phyloP scores from a whole-genome alignment of 2,888 invertebrate species.

The Drosophila prostipennis region DNA sequence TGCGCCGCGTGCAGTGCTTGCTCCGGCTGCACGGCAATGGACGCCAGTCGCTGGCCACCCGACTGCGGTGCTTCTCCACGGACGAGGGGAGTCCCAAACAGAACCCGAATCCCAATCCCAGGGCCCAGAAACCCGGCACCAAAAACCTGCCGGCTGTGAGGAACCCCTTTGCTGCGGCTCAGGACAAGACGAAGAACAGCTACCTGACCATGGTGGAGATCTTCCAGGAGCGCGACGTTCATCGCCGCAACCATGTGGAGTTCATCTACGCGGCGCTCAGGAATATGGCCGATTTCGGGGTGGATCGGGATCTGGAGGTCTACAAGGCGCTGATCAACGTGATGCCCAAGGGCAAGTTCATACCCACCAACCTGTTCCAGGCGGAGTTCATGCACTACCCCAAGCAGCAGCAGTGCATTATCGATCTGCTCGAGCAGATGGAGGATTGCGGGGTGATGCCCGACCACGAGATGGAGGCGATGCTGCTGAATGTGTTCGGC shows the following conservation, averaged over 20 bases:
- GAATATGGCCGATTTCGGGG: slow-evolving; percentile 95
- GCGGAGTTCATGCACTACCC: slow-evolving; percentile 97
- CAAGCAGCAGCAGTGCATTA: slow-evolving; percentile 96
- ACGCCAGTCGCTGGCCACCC: slow-evolving; percentile 29
- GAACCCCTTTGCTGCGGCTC: slow-evolving; percentile 77
- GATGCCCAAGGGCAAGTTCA: slow-evolving; percentile 94
- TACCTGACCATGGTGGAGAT: slow-evolving; percentile 90
- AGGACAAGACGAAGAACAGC: slow-evolving; percentile 85
- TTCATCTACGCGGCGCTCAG: slow-evolving; percentile 96
- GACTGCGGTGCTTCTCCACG: slow-evolving; percentile 40
- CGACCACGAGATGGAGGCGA: slow-evolving; percentile 93
- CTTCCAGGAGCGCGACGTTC: slow-evolving; percentile 88
- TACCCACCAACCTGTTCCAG: slow-evolving; percentile 93
- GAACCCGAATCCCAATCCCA: slow-evolving; percentile 9
- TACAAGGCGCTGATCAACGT: slow-evolving; percentile 94
- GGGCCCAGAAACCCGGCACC: slow-evolving; percentile 14
- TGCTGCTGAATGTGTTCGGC: slow-evolving; percentile 94
- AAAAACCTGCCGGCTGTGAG: slow-evolving; percentile 72
- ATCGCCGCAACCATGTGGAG: slow-evolving; percentile 94
- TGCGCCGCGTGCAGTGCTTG: slow-evolving; percentile 56
- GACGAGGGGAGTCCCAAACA: slow-evolving; percentile 32
- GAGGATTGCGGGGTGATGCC: slow-evolving; percentile 97
- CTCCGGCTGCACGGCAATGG: slow-evolving; percentile 46
- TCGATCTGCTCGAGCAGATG: slow-evolving; percentile 96
- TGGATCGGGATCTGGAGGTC: slow-evolving; percentile 92